These are phyloP conservation scores for Lasius fuliginosus DNA, from an alignment of 2,888 invertebrate genomes.

Conservation along the genomic window DNA sequence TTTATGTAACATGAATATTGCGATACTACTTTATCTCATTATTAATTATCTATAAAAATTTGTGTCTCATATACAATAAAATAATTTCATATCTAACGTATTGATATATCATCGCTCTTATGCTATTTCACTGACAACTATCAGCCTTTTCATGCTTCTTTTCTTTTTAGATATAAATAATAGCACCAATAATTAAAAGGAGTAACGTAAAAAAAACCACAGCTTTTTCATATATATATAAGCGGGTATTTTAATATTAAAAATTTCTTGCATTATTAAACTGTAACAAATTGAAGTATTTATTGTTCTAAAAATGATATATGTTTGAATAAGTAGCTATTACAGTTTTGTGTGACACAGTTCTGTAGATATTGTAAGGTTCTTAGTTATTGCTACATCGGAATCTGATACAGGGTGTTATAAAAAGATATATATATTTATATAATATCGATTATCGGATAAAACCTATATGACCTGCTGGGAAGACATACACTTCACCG, in stretches of 20 bases:
- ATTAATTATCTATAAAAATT: slow-evolving; percentile 69
- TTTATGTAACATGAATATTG: slow-evolving; percentile 64
- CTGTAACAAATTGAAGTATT: slow-evolving; percentile 73
- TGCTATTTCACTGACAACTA: neutral
- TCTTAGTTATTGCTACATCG: slow-evolving; percentile 64
- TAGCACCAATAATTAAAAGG: slow-evolving; percentile 33
- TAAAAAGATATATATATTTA: slow-evolving; percentile 76
- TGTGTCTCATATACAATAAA: slow-evolving; percentile 68
- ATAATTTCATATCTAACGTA: slow-evolving; percentile 62
- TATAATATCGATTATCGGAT: slow-evolving; percentile 58
- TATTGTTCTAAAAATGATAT: slow-evolving; percentile 69
- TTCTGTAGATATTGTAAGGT: slow-evolving; percentile 62
- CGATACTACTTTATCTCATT: slow-evolving; percentile 63
- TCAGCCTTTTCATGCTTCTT: neutral
- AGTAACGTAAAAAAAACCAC: slow-evolving; percentile 14
- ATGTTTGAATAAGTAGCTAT: slow-evolving; percentile 68
- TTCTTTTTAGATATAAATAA: slow-evolving; percentile 1
- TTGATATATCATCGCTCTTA: slow-evolving; percentile 16
- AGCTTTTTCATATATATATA: neutral
- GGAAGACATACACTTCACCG: slow-evolving; percentile 69
- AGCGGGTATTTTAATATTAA: slow-evolving; percentile 35
- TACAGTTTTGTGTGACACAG: slow-evolving; percentile 65
- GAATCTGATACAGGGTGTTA: slow-evolving; percentile 69
- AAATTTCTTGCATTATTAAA: slow-evolving; percentile 26
- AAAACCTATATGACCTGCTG: slow-evolving; percentile 66